Base-by-base conservation (phyloP, 1,140 invertebrate genomes). In the Anthonomus grandis region DNA sequence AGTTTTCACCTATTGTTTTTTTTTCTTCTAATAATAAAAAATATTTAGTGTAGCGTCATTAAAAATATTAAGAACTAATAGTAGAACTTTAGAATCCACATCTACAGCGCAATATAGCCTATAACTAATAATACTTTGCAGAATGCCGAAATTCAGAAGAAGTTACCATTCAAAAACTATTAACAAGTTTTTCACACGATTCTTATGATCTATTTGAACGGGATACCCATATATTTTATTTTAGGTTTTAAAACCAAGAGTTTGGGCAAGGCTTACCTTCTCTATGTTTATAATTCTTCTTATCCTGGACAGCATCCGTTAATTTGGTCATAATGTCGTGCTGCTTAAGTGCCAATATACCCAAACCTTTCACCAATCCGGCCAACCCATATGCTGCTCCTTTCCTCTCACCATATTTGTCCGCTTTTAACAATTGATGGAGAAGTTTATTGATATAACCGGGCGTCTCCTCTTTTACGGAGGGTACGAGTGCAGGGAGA, bases 351-450 rank as follows among this genome's bases (percentile, higher is more conserved):
- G 92, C 90, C 4, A 97, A 75, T 66, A 98, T 98, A 34, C 97
- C 97, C 70, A 99, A 85, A 1, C 97, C 96, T 75, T 97, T 97
- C 2, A 98, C 90, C 45, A 91, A 80, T 13, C 91, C 91, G 4
- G 91, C 91, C 27, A 94, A 81, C 2, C 91, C 92, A 70, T 94
- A 94, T 4, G 91, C 91, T 3, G 91, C 91, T 10, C 92, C 93
- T 74, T 90, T 91, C 27, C 95, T 81, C 70, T 99, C 95, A n/a
- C 95, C 97, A 74, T 97, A 99, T 67, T 90, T 95, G 59, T 97
- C 90, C 1, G 93, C 93, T 61, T 95, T 93, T 1, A 97, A 79
- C 12, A 99, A 77, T 27, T 93, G 86, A 55, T 88, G 82, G 70
- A 98, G 80, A 6, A 99, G 77, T 71, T 90, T 93, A 64, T 93